These are phyloP conservation scores for Perccottus glenii DNA, from an alignment of 2,113 vertebrate genomes.

Conservation along the genomic window DNA sequence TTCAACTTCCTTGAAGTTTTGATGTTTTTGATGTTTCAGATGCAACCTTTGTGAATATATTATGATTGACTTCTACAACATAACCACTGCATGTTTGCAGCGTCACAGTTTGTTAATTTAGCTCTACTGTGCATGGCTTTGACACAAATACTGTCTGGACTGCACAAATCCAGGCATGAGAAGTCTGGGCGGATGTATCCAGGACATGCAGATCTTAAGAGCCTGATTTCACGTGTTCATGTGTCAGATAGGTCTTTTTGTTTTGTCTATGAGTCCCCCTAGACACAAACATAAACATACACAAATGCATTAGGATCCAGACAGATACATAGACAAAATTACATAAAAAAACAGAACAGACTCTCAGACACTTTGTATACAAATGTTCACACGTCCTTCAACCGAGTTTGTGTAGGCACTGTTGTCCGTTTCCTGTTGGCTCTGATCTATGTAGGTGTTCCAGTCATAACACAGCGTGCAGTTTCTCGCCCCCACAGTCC, in stretches of 20 bases:
- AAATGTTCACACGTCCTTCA: slow-evolving; percentile 50
- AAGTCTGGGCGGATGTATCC: slow-evolving; percentile 35
- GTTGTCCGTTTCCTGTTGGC: slow-evolving; percentile 58
- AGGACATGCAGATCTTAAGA: slow-evolving; percentile 19
- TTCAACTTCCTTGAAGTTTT: too few species aligned
- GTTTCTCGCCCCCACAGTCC: slow-evolving; percentile 10
- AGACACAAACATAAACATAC: slow-evolving; percentile 28
- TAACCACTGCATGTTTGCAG: background rate
- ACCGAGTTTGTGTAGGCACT: slow-evolving; percentile 20
- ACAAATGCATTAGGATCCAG: slow-evolving; percentile 22
- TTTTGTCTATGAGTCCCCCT: background rate
- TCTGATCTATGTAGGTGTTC: slow-evolving; percentile 2
- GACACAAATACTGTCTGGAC: slow-evolving; percentile 17
- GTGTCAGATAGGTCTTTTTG: slow-evolving; percentile 9
- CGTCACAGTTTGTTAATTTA: background rate
- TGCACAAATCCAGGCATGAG: slow-evolving; percentile 30
- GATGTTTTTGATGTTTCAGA: too few species aligned
- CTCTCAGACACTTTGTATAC: slow-evolving; percentile 25
- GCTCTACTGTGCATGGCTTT: too few species aligned
- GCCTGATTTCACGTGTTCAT: slow-evolving; percentile 12
- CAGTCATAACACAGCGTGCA: slow-evolving; percentile 54
- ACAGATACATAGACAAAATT: slow-evolving; percentile 27
- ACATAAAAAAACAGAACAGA: slow-evolving; percentile 22
- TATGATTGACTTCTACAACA: background rate
- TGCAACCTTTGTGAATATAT: background rate